Base-by-base conservation (phyloP, 2,888 invertebrate species). In the Diarsia brunnea region DNA sequence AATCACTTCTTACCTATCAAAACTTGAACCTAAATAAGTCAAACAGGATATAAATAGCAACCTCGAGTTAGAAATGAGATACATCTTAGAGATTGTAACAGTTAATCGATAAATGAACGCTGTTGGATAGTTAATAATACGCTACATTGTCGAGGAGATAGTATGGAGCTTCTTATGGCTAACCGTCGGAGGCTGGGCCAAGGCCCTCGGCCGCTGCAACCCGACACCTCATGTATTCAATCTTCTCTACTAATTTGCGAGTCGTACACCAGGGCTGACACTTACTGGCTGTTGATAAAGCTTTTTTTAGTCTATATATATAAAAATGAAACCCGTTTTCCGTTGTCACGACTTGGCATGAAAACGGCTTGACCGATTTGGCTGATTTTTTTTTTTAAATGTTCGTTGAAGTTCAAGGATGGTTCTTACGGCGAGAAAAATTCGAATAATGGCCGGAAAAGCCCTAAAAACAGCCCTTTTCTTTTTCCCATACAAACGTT, bases 201-300 rank as follows among this genome's bases (percentile, higher is more conserved):
- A 90, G 92, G 91, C 91, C 91, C 92, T 91, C 91, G 88, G 78
- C 90, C 91, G 91, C 89, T 90, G 95, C 93, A 95, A 95, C 92
- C 93, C 89, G 93, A 95, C 92, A 95, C 95, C 93, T 93, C 93
- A 93, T 95, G 94, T 95, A 93, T 93, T 93, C 92, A 93, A 95
- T 95, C 94, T 93, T 93, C 93, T 90, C 92, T 93, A 93, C 94
- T 94, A 95, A 95, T 95, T 95, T 92, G 95, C 94, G 90, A 89
- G 85, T 84, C 84, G 79, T 78, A 76, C 72, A 66, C 49, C 88
- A 95, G 95, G 95, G 95, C 69, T 95, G 92, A 69, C 89, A 63
- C 76, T n/a, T 4, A 43, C 63, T n/a, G 61, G 38, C 16, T 61
- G 7, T 3, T 38, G 14, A 14, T 16, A 8, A 12, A 61, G 21